A percentile compares a stretch with the other conserved stretches of the same genome.
phyloP scores from a whole-genome alignment of 1,140 invertebrate species.

The Muscidifurax raptorellus region DNA sequence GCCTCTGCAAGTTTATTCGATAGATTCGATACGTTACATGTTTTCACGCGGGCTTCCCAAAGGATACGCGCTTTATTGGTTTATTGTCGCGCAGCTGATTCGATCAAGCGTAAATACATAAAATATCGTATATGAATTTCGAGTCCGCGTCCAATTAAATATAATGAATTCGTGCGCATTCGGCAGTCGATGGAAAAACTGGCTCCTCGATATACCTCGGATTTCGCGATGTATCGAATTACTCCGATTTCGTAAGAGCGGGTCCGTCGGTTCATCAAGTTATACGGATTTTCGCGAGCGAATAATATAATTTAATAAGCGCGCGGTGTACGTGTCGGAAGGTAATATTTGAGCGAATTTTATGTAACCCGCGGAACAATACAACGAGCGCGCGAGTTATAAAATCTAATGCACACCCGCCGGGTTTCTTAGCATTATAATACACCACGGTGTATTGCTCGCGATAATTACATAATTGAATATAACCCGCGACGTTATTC shows the following conservation, averaged over 20 bases:
- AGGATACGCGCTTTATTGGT: constrained; percentile 3
- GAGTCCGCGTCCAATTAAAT: too few species aligned
- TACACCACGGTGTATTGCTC: not conserved
- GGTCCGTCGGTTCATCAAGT: too few species aligned
- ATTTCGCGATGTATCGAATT: too few species aligned
- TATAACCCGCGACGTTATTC: not conserved
- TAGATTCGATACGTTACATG: not conserved
- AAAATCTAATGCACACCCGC: not conserved
- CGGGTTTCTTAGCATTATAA: not conserved
- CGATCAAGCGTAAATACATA: not conserved
- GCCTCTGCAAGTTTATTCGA: not conserved
- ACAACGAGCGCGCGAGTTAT: not conserved
- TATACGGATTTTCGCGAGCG: too few species aligned
- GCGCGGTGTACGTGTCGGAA: not conserved
- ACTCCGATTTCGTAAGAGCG: too few species aligned
- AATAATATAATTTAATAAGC: not conserved
- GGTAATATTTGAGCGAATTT: constrained; percentile 2
- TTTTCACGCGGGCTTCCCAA: constrained; percentile 18
- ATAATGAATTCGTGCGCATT: too few species aligned
- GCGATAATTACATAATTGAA: not conserved
- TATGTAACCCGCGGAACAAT: not conserved
- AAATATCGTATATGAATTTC: too few species aligned
- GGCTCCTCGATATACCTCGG: too few species aligned
- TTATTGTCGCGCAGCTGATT: not conserved
- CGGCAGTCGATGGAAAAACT: too few species aligned